Conservation (phyloP, 2,888 invertebrate genomes). For the Leptothorax acervorum region DNA sequence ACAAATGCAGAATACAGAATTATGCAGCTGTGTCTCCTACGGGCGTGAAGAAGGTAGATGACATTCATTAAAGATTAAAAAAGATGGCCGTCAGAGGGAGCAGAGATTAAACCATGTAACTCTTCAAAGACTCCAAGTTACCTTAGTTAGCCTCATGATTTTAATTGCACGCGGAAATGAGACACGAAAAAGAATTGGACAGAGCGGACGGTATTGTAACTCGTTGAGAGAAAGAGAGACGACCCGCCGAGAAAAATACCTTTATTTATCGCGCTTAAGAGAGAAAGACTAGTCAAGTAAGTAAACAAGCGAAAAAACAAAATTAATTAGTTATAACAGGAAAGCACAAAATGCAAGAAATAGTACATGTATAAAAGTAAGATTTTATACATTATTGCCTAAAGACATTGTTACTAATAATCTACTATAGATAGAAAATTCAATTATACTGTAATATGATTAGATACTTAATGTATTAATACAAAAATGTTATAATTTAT, state of each 20-base stretch:
- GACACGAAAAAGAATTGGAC: conserved; percentile 33
- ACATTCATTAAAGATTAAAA: conserved; percentile 57
- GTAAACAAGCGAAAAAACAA: conserved; percentile 38
- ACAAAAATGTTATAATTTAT: not conserved
- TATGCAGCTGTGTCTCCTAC: conserved; percentile 32
- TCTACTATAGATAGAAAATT: not conserved
- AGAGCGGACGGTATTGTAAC: conserved; percentile 27
- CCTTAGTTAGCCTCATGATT: conserved; percentile 53
- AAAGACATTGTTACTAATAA: conserved; percentile 4
- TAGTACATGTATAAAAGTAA: not conserved
- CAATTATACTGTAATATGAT: not conserved
- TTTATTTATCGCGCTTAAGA: conserved; percentile 42
- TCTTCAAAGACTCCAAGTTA: conserved; percentile 42
- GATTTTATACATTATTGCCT: not conserved
- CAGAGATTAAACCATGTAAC: conserved; percentile 51
- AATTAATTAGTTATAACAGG: conserved; percentile 23
- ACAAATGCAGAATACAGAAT: conserved; percentile 25
- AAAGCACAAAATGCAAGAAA: not conserved
- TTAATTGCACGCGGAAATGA: conserved; percentile 51
- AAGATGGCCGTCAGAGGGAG: conserved; percentile 51
- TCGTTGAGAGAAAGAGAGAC: conserved; percentile 18
- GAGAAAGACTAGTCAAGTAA: conserved; percentile 5
- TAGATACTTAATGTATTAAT: not conserved
- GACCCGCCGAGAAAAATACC: conserved; percentile 3
- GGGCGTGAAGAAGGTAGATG: conserved; percentile 45